phyloP scores from a whole-genome alignment of 2,797 vertebrate genomes.

The Xenops minutus region DNA sequence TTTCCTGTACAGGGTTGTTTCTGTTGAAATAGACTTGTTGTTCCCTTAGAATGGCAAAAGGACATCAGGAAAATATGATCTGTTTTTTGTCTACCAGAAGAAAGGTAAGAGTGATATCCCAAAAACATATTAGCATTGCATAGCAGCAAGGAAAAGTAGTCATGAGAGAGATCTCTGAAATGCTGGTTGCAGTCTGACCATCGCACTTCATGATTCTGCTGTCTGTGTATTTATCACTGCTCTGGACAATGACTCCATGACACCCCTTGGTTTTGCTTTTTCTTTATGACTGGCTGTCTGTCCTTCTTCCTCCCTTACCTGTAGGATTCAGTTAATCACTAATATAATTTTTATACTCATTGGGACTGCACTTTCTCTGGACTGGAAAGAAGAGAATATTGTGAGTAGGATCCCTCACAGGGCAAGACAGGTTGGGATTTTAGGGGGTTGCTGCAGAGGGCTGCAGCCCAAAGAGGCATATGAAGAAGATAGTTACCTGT shows the following conservation, averaged over 20 bases:
- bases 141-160: background rate
- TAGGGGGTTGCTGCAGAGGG: background rate
- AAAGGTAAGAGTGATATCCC: background rate
- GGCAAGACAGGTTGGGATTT: background rate
- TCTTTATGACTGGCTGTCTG: background rate
- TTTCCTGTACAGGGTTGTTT: background rate
- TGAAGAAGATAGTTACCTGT: background rate
- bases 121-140: background rate
- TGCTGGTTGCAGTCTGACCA: background rate
- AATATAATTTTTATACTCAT: background rate
- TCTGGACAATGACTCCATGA: background rate
- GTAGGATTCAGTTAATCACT: background rate
- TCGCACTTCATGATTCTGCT: fast-evolving
- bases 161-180: background rate
- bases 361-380: background rate
- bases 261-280: background rate
- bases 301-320: background rate
- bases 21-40: background rate
- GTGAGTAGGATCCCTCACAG: background rate
- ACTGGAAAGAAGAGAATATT: background rate
- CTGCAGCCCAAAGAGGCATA: background rate
- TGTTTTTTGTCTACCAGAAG: background rate
- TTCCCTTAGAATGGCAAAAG: background rate
- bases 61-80: background rate
- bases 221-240: background rate